Percentiles rank a stretch among this genome's conserved stretches.
phyloP scores from a whole-genome alignment of 2,797 vertebrate genomes.

The Hippopotamyrus pictus region DNA sequence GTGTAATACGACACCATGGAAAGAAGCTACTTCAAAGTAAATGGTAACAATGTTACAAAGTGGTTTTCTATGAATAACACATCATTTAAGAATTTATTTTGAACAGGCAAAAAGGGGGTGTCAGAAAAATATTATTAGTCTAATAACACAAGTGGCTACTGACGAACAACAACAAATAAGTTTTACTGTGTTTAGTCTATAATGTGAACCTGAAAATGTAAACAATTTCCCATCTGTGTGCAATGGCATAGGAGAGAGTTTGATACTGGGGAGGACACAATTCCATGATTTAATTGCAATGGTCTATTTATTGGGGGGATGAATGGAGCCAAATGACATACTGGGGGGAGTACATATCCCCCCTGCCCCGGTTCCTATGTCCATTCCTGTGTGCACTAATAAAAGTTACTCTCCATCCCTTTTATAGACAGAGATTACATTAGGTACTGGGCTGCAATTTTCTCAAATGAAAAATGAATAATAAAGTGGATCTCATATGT shows the following conservation, averaged over 20 bases:
- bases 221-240: not conserved
- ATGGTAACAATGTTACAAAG: not conserved
- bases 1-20: not conserved
- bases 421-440: not conserved
- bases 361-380: not conserved
- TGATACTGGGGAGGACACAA: not conserved
- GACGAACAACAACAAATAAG: not conserved
- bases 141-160: not conserved
- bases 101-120: not conserved
- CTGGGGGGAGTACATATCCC: not conserved
- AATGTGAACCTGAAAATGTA: not conserved
- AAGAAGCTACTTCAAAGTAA: not conserved
- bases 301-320: not conserved
- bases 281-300: not conserved
- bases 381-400: not conserved
- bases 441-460: not conserved
- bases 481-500: not conserved
- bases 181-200: not conserved
- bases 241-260: not conserved
- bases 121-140: not conserved
- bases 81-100: not conserved
- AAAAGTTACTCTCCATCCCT: not conserved
- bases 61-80: not conserved
- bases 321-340: not conserved
- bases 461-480: not conserved